Percentiles rank a stretch among this genome's conserved stretches.
These are phyloP conservation scores for Macrostomum lignano DNA, from an alignment of 1,140 invertebrate genomes.

Conservation along the genomic window DNA sequence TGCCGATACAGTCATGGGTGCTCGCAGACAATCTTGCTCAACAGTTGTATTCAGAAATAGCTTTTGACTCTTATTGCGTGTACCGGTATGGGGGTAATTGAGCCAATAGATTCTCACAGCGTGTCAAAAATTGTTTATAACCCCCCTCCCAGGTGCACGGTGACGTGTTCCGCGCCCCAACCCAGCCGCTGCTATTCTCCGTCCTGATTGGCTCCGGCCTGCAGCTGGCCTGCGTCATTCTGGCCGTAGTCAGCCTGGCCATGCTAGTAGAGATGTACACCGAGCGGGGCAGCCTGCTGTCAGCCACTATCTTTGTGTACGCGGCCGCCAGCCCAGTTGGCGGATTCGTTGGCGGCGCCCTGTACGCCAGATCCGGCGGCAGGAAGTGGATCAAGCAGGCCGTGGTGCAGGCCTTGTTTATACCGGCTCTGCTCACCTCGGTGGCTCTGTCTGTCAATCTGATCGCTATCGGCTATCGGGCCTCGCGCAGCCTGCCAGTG, in stretches of 20 bases:
- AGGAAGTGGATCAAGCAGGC: constrained; percentile 87
- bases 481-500: constrained; percentile 85
- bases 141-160: no score
- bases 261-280: constrained; percentile 92
- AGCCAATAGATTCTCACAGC: no score
- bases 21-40: no score
- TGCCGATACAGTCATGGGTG: no score
- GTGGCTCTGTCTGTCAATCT: constrained; percentile 95
- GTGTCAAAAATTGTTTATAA: no score
- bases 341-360: constrained; percentile 79
- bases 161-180: constrained; percentile 77
- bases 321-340: constrained; percentile 81
- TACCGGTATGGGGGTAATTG: no score
- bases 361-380: constrained; percentile 80
- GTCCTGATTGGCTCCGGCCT: constrained; percentile 75
- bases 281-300: constrained; percentile 73
- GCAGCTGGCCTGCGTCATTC: constrained; percentile 62
- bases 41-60: no score
- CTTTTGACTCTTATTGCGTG: no score
- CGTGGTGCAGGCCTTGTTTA: constrained; percentile 65
- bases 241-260: constrained; percentile 73
- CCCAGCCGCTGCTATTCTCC: constrained; percentile 63
- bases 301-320: constrained; percentile 89
- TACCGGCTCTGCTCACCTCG: constrained; percentile 66
- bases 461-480: constrained; percentile 96